Conservation (phyloP, 2,797 vertebrate species). For the Channallabes apus region DNA sequence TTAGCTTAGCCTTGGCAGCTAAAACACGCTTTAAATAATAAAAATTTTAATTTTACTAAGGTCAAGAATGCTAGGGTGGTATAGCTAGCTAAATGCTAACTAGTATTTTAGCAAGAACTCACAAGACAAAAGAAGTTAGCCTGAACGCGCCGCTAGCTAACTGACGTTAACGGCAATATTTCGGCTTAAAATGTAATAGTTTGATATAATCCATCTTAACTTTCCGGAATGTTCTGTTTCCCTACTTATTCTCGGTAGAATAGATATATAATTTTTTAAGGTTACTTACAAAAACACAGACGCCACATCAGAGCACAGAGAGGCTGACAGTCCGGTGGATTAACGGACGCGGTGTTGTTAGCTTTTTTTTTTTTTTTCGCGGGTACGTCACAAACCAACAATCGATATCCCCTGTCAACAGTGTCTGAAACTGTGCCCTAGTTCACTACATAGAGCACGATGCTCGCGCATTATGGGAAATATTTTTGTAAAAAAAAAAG, state of each 20-base stretch:
- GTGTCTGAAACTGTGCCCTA: neutral
- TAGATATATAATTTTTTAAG: neutral
- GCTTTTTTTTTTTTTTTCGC: neutral
- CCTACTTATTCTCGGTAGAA: neutral
- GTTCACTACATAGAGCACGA: neutral
- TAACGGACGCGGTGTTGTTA: neutral
- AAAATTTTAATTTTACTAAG: neutral
- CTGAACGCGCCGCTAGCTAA: neutral
- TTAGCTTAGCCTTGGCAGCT: neutral
- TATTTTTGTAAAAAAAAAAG: too few relatives aligned
- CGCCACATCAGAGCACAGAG: constrained; percentile 41
- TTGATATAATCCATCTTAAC: neutral
- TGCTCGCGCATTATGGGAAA: neutral
- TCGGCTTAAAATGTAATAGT: neutral
- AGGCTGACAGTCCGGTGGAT: constrained; percentile 6
- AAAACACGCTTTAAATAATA: neutral
- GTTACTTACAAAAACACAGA: constrained; percentile 45
- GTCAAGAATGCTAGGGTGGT: neutral
- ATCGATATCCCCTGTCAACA: neutral
- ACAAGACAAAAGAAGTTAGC: neutral
- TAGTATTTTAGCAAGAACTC: neutral
- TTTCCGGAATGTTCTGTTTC: neutral
- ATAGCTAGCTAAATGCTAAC: neutral
- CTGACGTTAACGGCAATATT: neutral
- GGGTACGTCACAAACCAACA: neutral